A percentile compares a stretch with the other conserved stretches of the same genome.
phyloP scores from a whole-genome alignment of 2,797 vertebrate genomes.

The Delichon dasypus region DNA sequence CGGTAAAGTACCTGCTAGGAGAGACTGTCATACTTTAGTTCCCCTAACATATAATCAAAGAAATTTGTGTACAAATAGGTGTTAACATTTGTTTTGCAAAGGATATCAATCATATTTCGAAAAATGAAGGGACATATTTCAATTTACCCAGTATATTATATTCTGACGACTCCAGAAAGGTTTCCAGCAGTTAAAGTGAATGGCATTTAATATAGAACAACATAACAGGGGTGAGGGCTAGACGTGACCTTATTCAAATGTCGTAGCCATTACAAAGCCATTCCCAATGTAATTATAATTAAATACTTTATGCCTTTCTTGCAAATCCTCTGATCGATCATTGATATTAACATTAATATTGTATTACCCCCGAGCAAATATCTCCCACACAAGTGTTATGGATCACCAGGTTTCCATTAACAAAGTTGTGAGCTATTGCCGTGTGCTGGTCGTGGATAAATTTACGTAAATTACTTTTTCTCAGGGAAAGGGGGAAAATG shows the following conservation, averaged over 20 bases:
- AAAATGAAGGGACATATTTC: conserved; percentile 91
- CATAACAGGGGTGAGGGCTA: conserved; percentile 89
- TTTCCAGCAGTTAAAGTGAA: conserved; percentile 91
- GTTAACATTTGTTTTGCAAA: conserved; percentile 84
- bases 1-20: not conserved
- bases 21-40: not conserved
- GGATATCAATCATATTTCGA: conserved; percentile 92
- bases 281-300: conserved; percentile 91
- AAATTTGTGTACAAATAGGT: conserved; percentile 73
- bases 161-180: conserved; percentile 83
- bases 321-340: conserved; percentile 98
- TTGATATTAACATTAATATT: conserved; percentile 88
- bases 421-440: conserved; percentile 84
- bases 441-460: conserved; percentile 75
- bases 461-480: conserved; percentile 89
- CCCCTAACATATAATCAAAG: conserved; percentile 66
- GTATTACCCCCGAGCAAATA: conserved; percentile 90
- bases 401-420: conserved; percentile 99
- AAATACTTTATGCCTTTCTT: conserved; percentile 94
- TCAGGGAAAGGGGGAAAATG: conserved; percentile 34
- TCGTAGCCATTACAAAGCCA: conserved; percentile 78
- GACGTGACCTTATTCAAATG: conserved; percentile 99
- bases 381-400: conserved; percentile 85
- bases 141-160: conserved; percentile 90
- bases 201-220: conserved; percentile 99